Evolutionary conservation across 1,140 invertebrate genomes (phyloP).

Genomic region (Pseudobourletiella spinata): DNA sequence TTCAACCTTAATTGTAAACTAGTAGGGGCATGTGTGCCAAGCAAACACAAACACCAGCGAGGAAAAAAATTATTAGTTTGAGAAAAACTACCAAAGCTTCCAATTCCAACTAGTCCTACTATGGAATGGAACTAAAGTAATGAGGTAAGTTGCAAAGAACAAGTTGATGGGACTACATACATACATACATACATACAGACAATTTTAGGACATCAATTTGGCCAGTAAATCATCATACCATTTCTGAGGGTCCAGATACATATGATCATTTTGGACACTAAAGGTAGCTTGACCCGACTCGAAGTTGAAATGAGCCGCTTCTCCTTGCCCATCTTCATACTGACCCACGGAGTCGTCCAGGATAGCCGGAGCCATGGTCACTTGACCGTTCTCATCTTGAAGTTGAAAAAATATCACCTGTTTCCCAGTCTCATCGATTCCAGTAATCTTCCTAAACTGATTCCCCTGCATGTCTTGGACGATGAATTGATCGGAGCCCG

Average conservation of each 20-base stretch:
- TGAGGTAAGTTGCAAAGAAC: not conserved
- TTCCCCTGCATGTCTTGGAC: slow-evolving; percentile 34
- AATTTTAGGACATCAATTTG: not conserved
- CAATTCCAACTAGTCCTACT: too few relatives aligned
- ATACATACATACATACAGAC: not conserved
- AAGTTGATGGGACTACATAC: not conserved
- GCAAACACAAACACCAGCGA: not conserved
- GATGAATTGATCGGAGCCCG: slow-evolving; percentile 19
- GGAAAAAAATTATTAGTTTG: not conserved
- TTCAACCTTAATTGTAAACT: too few relatives aligned
- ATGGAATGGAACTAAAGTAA: not conserved
- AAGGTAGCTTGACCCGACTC: slow-evolving; percentile 11
- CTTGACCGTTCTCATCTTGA: slow-evolving; percentile 19
- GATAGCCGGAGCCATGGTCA: slow-evolving; percentile 10
- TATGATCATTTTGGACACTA: slow-evolving; percentile 27
- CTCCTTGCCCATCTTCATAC: slow-evolving; percentile 14
- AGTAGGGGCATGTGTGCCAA: too few relatives aligned
- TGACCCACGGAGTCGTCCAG: slow-evolving; percentile 9
- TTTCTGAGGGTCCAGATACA: slow-evolving; percentile 29
- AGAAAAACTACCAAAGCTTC: too few relatives aligned
- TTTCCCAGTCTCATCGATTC: slow-evolving; percentile 32
- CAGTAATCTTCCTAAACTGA: slow-evolving; percentile 27
- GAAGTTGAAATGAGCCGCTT: slow-evolving; percentile 12
- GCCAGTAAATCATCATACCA: slow-evolving; percentile 14
- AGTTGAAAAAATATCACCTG: slow-evolving; percentile 34